Evolutionary conservation across 92 coral and sea anemone genomes (phyloP).

Genomic region (Epizoanthus fatuus): DNA sequence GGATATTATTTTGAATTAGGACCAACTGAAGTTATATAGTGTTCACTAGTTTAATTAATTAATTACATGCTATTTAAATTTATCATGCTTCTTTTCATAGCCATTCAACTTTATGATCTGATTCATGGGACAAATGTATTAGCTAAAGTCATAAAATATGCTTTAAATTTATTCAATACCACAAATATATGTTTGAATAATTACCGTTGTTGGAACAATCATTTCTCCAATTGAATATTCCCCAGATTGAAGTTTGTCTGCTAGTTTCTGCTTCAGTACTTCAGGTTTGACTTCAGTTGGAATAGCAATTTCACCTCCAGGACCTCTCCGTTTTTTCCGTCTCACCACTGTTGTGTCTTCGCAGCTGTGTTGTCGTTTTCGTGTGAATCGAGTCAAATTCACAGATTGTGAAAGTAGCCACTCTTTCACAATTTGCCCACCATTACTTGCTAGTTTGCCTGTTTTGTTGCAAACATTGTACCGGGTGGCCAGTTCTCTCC

Average conservation of each 20-base stretch:
- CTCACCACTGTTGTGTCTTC: constrained; percentile 39
- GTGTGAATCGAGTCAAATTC: constrained; percentile 45
- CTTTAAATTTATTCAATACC: not conserved
- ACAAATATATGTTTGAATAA: not conserved
- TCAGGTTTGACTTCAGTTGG: constrained; percentile 57
- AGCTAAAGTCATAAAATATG: not conserved
- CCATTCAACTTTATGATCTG: not conserved
- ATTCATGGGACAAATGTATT: not conserved
- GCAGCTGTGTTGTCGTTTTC: constrained; percentile 14
- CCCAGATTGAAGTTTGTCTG: constrained; percentile 54
- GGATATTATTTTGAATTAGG: not conserved
- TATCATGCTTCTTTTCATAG: not conserved
- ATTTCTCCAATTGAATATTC: constrained; percentile 63
- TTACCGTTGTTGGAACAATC: constrained; percentile 75
- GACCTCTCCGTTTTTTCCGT: constrained; percentile 68
- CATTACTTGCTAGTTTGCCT: constrained; percentile 55
- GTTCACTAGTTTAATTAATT: not conserved
- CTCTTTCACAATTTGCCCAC: constrained; percentile 67
- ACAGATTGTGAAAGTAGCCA: constrained; percentile 60
- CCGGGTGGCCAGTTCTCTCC: constrained; percentile 43
- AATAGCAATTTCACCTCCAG: constrained; percentile 72
- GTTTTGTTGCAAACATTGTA: constrained; percentile 50
- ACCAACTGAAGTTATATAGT: not conserved
- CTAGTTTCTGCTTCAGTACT: constrained; percentile 35
- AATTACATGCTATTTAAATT: not conserved